Evolutionary conservation across 2,797 vertebrate species (phyloP).

Genomic region (Peromyscus aztecus): DNA sequence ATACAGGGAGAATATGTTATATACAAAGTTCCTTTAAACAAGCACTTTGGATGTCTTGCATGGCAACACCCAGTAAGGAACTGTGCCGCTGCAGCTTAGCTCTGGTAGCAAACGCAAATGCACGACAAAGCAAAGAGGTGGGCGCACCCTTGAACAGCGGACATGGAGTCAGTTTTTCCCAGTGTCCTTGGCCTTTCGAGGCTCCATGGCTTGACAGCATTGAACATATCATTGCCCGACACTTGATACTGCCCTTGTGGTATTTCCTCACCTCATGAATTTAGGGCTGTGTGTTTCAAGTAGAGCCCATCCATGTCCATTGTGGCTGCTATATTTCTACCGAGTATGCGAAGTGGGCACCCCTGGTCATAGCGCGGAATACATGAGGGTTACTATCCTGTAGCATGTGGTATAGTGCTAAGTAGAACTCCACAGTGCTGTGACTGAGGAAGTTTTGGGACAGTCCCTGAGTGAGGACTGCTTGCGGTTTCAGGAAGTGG

Average conservation of each 20-base stretch:
- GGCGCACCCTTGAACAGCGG: fast-evolving
- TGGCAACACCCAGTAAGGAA: no score
- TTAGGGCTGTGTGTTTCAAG: not conserved
- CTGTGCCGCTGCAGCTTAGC: fast-evolving
- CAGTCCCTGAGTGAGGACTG: fast-evolving
- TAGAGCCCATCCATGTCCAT: fast-evolving
- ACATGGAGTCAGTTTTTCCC: fast-evolving
- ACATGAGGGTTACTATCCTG: no score
- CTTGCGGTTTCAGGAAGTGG: fast-evolving
- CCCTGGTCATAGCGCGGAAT: not conserved
- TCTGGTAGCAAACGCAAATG: no score
- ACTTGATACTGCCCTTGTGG: not conserved
- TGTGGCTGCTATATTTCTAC: not conserved
- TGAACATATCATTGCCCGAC: no score
- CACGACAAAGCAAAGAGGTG: fast-evolving
- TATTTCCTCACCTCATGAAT: no score
- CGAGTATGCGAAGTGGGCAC: not conserved
- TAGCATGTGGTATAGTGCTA: fast-evolving
- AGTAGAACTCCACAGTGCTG: fast-evolving
- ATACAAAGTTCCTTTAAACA: not conserved
- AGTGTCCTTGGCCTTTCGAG: not conserved
- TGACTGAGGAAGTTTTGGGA: not conserved
- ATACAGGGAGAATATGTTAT: not conserved
- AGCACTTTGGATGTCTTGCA: not conserved
- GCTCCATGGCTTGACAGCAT: not conserved